Base-by-base conservation (phyloP, 2,888 invertebrate species). In the Cryptophagus acutangulus region DNA sequence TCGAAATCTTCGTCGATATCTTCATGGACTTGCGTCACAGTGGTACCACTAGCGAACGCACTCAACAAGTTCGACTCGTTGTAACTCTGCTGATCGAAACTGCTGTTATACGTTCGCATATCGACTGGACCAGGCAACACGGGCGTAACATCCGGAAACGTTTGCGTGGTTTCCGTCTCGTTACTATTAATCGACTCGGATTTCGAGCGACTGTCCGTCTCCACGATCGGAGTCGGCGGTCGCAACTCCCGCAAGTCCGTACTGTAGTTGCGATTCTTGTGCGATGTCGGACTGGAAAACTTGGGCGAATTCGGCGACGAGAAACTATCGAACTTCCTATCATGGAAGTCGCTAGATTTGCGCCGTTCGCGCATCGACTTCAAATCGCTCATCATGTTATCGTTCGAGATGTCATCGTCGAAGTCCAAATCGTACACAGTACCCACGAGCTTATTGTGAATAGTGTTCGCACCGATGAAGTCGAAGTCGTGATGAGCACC, bases 381-480 rank as follows among this genome's bases (percentile, higher is more conserved):
- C 8, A 90, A 68, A 58, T 83, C 82, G 38, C 87, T 81, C 61
- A 76, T 74, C 61, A 76, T 74, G 10, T 82, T 81, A 45, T 85
- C 84, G 50, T 78, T 81, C 5, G 81, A 77, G 43, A 87, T 80
- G 62, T 90, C 89, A 57, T 90, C 89, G 48, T 89, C 84, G 49
- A 87, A 87, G 64, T 89, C 82, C 50, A 86, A 78, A 64, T 87
- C 92, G 58, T 89, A 92, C 1, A 91, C 91, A 2, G 91, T 91
- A 5, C 91, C 89, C 4, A 82, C 82, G 24, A 89, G 71, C 63
- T 87, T 88, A 62, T 82, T 86, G 49, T 84, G 85, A 43, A 87
- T 86, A 2, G 87, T 82, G 55, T 81, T 81, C 14, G 77, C 66
- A 40, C 77, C 76, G 25, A 73, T 79, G 29, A 77, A 77, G 28